Conservation (phyloP, 2,113 vertebrate species). For the Channa maculata region DNA sequence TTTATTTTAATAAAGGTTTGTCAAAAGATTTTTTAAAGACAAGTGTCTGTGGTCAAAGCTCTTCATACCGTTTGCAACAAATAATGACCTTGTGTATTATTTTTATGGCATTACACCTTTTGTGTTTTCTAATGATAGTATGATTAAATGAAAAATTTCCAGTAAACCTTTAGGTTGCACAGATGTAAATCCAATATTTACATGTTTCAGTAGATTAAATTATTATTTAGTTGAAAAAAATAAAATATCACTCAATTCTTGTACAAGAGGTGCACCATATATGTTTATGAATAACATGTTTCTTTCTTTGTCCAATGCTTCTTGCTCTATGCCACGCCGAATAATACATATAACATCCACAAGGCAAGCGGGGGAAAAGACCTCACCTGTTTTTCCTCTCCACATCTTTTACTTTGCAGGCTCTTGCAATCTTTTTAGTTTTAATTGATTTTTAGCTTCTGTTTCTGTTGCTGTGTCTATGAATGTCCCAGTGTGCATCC, state of each 20-base stretch:
- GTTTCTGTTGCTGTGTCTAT: conserved; percentile 18
- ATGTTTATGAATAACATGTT: no score
- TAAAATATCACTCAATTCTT: no score
- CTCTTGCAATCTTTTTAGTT: background rate
- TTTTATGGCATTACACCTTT: background rate
- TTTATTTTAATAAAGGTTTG: background rate
- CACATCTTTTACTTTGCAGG: background rate
- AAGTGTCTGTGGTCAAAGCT: background rate
- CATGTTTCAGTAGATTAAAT: no score
- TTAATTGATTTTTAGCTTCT: conserved; percentile 20
- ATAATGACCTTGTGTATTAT: background rate
- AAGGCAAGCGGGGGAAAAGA: no score
- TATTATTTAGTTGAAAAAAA: no score
- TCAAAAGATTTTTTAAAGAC: background rate
- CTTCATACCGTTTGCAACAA: background rate
- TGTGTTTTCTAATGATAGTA: background rate
- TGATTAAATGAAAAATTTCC: background rate
- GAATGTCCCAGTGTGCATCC: background rate
- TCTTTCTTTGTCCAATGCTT: no score
- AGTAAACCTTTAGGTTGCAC: background rate
- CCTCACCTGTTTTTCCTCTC: no score
- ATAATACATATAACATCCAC: no score
- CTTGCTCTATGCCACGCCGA: no score
- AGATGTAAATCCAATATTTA: background rate
- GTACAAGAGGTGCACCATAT: no score